These are phyloP conservation scores for Onychomys leucogaster DNA, from an alignment of 2,797 vertebrate species.

Conservation along the genomic window DNA sequence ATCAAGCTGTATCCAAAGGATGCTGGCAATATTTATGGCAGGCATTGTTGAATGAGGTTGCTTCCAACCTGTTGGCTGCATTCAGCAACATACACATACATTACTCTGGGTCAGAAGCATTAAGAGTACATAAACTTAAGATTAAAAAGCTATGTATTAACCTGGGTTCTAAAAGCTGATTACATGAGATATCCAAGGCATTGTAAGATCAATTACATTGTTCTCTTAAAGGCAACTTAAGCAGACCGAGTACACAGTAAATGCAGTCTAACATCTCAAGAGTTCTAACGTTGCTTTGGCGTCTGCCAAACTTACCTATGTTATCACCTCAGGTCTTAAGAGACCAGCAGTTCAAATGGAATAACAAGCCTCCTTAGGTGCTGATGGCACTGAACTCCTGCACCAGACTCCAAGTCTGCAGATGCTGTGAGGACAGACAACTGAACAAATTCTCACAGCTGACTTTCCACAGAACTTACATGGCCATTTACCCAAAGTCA, in stretches of 20 bases:
- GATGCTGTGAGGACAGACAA: background rate
- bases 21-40: too few species aligned
- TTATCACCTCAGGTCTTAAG: background rate
- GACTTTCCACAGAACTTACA: background rate
- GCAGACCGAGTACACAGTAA: background rate
- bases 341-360: background rate
- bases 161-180: background rate
- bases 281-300: background rate
- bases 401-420: background rate
- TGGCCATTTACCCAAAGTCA: background rate
- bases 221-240: background rate
- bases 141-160: background rate
- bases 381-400: background rate
- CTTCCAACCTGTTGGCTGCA: background rate
- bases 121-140: background rate
- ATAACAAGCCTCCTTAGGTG: background rate
- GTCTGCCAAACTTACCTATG: background rate
- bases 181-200: background rate
- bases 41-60: too few species aligned
- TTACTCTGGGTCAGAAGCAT: background rate
- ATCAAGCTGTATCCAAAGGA: background rate
- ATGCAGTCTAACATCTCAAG: background rate
- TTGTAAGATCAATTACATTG: background rate
- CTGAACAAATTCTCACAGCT: background rate
- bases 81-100: background rate